phyloP scores from a whole-genome alignment of 35 echinoderm and acorn worm species.

The Holothuria glaberrima region DNA sequence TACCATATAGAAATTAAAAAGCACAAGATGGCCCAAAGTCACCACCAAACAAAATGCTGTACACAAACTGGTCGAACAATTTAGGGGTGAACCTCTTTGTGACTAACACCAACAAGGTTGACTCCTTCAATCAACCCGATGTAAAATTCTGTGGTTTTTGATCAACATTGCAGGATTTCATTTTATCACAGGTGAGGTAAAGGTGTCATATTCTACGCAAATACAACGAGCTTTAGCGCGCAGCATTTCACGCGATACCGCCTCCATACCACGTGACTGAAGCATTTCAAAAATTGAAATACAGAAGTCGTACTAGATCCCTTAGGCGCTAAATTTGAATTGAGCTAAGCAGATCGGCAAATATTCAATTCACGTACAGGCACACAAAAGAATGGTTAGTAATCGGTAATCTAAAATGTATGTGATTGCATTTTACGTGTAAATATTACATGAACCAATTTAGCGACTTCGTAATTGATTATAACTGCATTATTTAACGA shows the following conservation, averaged over 20 bases:
- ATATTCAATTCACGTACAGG: too few species aligned
- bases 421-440: too few species aligned
- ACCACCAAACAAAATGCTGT: not conserved
- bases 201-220: constrained; percentile 46
- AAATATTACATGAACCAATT: too few species aligned
- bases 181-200: not conserved
- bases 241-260: constrained; percentile 48
- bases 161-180: constrained; percentile 13
- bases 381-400: too few species aligned
- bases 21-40: not conserved
- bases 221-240: constrained; percentile 46
- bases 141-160: not conserved
- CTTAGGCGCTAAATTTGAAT: constrained; percentile 13
- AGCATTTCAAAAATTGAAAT: not conserved
- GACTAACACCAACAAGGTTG: constrained; percentile 21
- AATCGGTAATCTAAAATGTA: too few species aligned
- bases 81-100: not conserved
- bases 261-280: not conserved
- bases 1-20: constrained; percentile 22
- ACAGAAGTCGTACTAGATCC: not conserved
- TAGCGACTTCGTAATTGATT: too few species aligned
- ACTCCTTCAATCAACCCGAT: constrained; percentile 24
- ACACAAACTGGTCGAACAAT: not conserved
- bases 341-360: too few species aligned
- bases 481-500: too few species aligned